Evolutionary conservation across 1,140 invertebrate species (phyloP).

Genomic region (Cherax quadricarinatus): DNA sequence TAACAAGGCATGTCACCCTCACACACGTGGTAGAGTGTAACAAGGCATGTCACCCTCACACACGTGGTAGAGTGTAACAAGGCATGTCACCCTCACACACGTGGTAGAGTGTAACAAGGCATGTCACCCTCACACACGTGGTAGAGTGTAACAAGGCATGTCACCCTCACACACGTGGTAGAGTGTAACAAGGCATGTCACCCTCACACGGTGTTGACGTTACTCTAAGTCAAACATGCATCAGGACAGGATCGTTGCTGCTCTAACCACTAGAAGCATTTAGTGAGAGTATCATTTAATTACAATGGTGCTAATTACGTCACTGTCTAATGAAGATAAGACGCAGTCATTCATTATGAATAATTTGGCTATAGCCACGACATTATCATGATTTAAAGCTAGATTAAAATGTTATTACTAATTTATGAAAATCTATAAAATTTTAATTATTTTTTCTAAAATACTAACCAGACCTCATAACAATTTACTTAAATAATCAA

Average conservation of each 20-base stretch:
- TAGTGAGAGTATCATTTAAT: not conserved
- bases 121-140: too few species aligned
- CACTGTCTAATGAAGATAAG: not conserved
- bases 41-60: too few species aligned
- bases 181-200: not conserved
- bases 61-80: too few species aligned
- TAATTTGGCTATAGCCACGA: not conserved
- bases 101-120: too few species aligned
- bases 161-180: too few species aligned
- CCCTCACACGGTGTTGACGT: not conserved
- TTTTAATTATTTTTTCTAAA: not conserved
- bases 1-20: too few species aligned
- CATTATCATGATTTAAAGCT: not conserved
- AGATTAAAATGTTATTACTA: not conserved
- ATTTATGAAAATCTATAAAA: slow-evolving; percentile 17
- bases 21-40: too few species aligned
- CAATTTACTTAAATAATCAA: not conserved
- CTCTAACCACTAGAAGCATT: not conserved
- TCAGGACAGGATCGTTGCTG: not conserved
- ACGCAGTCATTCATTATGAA: not conserved
- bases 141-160: too few species aligned
- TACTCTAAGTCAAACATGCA: not conserved
- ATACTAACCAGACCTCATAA: slow-evolving; percentile 6
- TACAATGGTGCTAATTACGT: not conserved
- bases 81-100: too few species aligned